Conservation (phyloP, 2,888 invertebrate species). For the Drosophila mettleri region DNA sequence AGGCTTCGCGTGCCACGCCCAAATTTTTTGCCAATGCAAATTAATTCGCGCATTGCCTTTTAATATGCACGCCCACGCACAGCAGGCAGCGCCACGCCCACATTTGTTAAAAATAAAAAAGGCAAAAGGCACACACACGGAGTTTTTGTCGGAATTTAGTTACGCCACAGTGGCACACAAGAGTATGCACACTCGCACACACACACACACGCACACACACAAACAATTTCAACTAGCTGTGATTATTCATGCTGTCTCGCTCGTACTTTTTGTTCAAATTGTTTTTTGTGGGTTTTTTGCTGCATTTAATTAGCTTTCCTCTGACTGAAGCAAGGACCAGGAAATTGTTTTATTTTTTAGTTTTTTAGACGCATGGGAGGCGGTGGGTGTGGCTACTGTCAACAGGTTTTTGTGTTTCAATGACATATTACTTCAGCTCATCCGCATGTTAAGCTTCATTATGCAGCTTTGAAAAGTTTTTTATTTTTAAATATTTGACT, state of each 20-base stretch:
- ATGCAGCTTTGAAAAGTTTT: not conserved
- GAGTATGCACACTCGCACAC: conserved; percentile 5
- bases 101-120: conserved; percentile 4
- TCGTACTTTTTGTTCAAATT: conserved; percentile 13
- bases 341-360: not conserved
- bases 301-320: conserved; percentile 29
- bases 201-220: conserved; percentile 2
- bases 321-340: not conserved
- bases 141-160: conserved; percentile 23
- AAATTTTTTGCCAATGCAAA: conserved; percentile 32
- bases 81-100: conserved; percentile 19
- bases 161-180: conserved; percentile 5
- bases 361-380: not conserved
- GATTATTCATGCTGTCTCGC: conserved; percentile 40
- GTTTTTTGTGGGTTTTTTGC: conserved; percentile 12
- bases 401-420: not conserved
- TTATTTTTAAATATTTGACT: not conserved
- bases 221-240: conserved; percentile 44
- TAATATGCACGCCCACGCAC: conserved; percentile 39
- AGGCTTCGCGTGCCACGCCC: conserved; percentile 23
- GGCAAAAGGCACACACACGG: conserved; percentile 15
- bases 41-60: conserved; percentile 29
- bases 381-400: not conserved
- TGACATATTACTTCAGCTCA: not conserved
- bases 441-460: conserved; percentile 1